Evolutionary conservation across 2,888 invertebrate genomes (phyloP), one percentile per base, ranked within the genome.

Genomic region (Leptarthrus brevirostris): DNA sequence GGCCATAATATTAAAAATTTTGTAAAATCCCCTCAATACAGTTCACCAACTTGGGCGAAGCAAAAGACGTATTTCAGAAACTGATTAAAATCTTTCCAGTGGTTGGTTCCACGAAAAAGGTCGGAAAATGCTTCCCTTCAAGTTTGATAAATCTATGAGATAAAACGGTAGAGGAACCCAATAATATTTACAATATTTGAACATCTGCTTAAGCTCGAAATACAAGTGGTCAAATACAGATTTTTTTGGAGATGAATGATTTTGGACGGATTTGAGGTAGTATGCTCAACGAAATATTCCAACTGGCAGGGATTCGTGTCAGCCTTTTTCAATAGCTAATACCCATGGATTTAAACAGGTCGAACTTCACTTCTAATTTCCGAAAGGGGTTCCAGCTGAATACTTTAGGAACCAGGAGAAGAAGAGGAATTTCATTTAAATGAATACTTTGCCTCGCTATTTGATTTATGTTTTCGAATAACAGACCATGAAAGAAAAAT

Each of bases 321-420:
- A 18, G 12, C 8, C 53, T 22, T 53, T 53, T 53, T 20, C n/a
- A 18, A n/a, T n/a, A 14, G 53, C 24, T 24, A 24, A 66, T 66
- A 66, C 20, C 49, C 66, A 64, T 26, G 30, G 49, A 66, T 3
- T 20, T 36, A 56, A 58, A 24, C 56, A 40, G 49, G 49, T 49
- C 66, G 18, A 66, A 47, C 22, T 26, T 49, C 66, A 49, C 26
- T 66, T 66, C 49, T 66, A 66, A 66, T 66, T 66, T 66, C 66
- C 66, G 66, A 36, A 47, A 49, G 20, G 26, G 49, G 47, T 66
- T 66, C 66, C 66, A 26, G 26, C n/a, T 66, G 47, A 66, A 66
- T 66, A 61, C 61, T 40, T 61, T 61, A n/a, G 40, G 34, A 61
- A 36, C 40, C 14, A 22, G 16, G 20, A 61, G 14, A 61, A 24